Conservation (phyloP, 2,888 invertebrate genomes). For the Agrochola lychnidis region DNA sequence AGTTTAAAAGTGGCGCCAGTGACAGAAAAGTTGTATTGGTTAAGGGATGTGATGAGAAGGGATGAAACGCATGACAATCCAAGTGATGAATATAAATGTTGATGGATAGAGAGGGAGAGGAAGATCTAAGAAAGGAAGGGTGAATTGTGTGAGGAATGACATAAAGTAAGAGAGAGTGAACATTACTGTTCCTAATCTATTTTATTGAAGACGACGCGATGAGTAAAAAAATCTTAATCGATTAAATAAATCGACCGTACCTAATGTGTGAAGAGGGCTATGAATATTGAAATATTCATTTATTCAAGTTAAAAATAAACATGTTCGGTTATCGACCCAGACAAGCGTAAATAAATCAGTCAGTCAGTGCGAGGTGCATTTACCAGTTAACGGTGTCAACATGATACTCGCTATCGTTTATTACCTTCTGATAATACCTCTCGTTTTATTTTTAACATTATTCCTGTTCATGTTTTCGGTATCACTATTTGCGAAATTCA, state of each 20-base stretch:
- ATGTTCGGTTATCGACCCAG: neutral
- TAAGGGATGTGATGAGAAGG: neutral
- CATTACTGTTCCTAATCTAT: too few relatives aligned
- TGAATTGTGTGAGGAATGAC: neutral
- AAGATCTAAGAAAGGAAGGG: neutral
- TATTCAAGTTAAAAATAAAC: neutral
- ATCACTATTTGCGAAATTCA: conserved; percentile 42
- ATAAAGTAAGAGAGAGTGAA: neutral
- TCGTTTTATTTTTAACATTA: conserved; percentile 14
- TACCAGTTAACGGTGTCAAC: conserved; percentile 12
- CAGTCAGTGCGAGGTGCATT: neutral
- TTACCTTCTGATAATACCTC: conserved; percentile 11
- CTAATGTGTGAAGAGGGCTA: neutral
- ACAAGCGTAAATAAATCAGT: neutral
- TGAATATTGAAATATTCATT: conserved; percentile 7
- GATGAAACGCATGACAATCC: neutral
- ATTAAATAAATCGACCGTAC: neutral
- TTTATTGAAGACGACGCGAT: too few relatives aligned
- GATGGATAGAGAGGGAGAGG: neutral
- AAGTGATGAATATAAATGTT: neutral
- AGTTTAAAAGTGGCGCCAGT: neutral
- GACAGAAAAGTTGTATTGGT: neutral
- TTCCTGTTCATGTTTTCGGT: neutral
- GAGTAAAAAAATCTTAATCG: neutral
- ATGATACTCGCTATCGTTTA: conserved; percentile 46